Percentiles rank a stretch among this genome's conserved stretches.
Evolutionary conservation across 2,797 vertebrate species (phyloP).

Genomic region (Varecia variegata): DNA sequence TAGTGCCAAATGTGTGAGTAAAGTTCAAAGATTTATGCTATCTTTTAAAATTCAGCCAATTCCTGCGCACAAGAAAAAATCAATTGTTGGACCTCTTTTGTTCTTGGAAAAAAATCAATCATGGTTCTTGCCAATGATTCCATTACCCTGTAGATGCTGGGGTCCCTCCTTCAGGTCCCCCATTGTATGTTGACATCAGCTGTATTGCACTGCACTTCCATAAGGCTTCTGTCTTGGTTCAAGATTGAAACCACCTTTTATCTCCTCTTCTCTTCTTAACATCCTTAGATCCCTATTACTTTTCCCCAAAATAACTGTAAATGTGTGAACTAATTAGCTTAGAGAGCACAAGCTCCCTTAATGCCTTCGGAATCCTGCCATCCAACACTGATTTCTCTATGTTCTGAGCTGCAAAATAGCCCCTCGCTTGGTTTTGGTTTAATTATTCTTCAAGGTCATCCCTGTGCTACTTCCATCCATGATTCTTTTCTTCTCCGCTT

Average conservation of each 20-base stretch:
- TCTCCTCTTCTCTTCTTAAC: slow-evolving; percentile 53
- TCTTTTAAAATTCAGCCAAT: slow-evolving; percentile 69
- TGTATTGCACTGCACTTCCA: slow-evolving; percentile 41
- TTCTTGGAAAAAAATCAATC: slow-evolving; percentile 74
- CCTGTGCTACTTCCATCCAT: neutral
- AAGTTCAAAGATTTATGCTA: slow-evolving; percentile 72
- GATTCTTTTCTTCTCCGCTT: slow-evolving; percentile 65
- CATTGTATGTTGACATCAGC: slow-evolving; percentile 32
- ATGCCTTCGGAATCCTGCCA: slow-evolving; percentile 69
- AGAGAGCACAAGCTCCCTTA: slow-evolving; percentile 73
- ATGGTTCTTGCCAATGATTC: slow-evolving; percentile 66
- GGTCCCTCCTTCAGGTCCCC: slow-evolving; percentile 32
- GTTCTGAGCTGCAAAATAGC: slow-evolving; percentile 57
- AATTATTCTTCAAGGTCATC: slow-evolving; percentile 76
- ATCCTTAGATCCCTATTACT: slow-evolving; percentile 67
- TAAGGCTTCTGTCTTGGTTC: slow-evolving; percentile 31
- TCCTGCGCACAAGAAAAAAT: slow-evolving; percentile 59
- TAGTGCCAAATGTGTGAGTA: slow-evolving; percentile 46
- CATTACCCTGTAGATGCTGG: slow-evolving; percentile 67
- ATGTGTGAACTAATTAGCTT: slow-evolving; percentile 76
- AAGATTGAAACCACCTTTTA: slow-evolving; percentile 67
- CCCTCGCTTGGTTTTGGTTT: slow-evolving; percentile 62
- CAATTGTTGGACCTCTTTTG: slow-evolving; percentile 69
- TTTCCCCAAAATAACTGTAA: slow-evolving; percentile 62
- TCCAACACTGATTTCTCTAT: slow-evolving; percentile 64